Percentiles rank a stretch among this genome's conserved stretches.
Evolutionary conservation across 2,113 vertebrate genomes (phyloP).

Genomic region (Procavia capensis): DNA sequence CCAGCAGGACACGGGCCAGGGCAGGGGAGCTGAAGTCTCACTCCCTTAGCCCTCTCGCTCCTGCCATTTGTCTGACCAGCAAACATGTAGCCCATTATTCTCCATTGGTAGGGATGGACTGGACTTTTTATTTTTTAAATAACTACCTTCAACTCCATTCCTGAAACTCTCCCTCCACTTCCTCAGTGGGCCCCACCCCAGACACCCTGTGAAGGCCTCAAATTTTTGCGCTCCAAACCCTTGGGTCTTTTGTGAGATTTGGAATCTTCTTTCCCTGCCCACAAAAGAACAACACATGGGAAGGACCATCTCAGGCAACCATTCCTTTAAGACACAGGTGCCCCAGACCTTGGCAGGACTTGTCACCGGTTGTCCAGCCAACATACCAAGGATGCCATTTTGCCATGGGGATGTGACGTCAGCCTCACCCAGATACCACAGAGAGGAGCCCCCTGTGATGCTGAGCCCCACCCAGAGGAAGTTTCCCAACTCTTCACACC

Average conservation of each 20-base stretch:
- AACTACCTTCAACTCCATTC: not conserved
- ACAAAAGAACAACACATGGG: not conserved
- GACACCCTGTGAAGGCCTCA: rapidly evolving
- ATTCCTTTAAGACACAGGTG: not conserved
- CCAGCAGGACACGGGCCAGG: conserved; percentile 74
- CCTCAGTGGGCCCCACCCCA: rapidly evolving
- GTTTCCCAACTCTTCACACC: conserved; percentile 66
- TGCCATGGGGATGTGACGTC: not conserved
- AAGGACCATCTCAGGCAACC: not conserved
- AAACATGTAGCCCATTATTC: conserved; percentile 81
- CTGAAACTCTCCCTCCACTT: not conserved
- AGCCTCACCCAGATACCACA: conserved; percentile 69
- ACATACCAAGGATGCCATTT: not conserved
- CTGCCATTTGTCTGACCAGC: conserved; percentile 88
- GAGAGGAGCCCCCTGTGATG: conserved; percentile 16
- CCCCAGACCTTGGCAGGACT: not conserved
- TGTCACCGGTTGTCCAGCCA: rapidly evolving
- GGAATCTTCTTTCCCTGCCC: not conserved
- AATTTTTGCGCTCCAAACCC: rapidly evolving
- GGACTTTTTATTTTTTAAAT: conserved; percentile 66
- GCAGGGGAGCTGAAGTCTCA: not conserved
- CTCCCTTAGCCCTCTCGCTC: conserved; percentile 16
- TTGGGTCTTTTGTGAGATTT: not conserved
- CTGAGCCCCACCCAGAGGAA: conserved; percentile 50
- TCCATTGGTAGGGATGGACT: not conserved